Evolutionary conservation across 2,888 invertebrate species (phyloP), one percentile per base, ranked within the genome.

Genomic region (Eupithecia exiguata): DNA sequence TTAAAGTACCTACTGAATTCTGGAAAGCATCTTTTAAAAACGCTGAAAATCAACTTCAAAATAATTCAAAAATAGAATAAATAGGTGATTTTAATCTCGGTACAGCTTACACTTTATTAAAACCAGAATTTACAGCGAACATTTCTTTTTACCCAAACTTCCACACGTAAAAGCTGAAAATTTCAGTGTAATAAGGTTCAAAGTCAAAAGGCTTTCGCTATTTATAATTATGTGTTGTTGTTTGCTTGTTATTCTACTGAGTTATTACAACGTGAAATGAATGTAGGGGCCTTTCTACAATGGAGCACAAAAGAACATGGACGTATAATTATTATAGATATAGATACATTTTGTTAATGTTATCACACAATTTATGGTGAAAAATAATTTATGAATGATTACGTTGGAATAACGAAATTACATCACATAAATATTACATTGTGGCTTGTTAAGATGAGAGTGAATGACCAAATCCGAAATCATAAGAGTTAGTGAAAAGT

Each of bases 241-340:
- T 65, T 36, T 65, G n/a, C 35, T 65, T 36, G 36, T 36, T 65
- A 36, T 65, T 36, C 7, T 36, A n/a, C 63, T 36, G 63, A 65
- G 63, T 65, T 65, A 65, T 65, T n/a, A 65, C 36, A 21, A 10
- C 63, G 36, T 38, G 63, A 36, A 65, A 65, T 65, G 63, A 65
- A 65, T n/a, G 63, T 65, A 65, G 38, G 63, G 63, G 10, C 14
- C 38, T 16, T 62, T 62, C 30, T 18, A 62, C 35, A 62, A 30
- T 62, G 35, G 21, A 58, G 5, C 25, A 58, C 53, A 53, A 53
- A 49, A 53, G 4, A 53, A 21, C 53, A 12, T 53, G 21, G 21
- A 53, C 21, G 10, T n/a, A n/a, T n/a, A n/a, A n/a, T n/a, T 16
- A 53, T 21, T 21, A 49, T 12, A n/a, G 53, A 53, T 53, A 12